Evolutionary conservation across 2,888 invertebrate species (phyloP).

Genomic region (Cosmopolites sordidus): DNA sequence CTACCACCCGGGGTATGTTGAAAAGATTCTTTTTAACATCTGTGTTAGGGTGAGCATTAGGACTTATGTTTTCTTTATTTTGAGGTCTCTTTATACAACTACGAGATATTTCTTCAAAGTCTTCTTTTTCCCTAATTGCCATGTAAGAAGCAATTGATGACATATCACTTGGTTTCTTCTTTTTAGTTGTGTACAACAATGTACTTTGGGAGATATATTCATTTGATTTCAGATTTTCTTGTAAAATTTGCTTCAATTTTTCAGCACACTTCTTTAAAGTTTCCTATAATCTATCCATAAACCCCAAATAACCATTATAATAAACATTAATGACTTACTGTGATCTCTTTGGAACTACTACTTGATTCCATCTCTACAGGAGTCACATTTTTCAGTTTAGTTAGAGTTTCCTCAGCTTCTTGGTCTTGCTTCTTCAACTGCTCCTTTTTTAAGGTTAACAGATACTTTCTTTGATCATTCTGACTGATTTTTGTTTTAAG

Average conservation of each 20-base stretch:
- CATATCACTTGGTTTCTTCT: conserved; percentile 11
- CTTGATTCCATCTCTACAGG: conserved; percentile 31
- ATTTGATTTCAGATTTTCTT: conserved; percentile 15
- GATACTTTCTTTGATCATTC: conserved; percentile 29
- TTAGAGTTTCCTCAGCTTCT: conserved; percentile 27
- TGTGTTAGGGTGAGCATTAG: neutral
- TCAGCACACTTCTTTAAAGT: conserved; percentile 30
- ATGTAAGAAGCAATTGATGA: conserved; percentile 25
- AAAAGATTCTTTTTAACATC: neutral
- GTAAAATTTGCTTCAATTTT: conserved; percentile 26
- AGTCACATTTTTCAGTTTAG: conserved; percentile 28
- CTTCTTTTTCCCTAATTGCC: conserved; percentile 23
- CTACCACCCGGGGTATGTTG: conserved; percentile 9
- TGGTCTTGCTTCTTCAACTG: conserved; percentile 23
- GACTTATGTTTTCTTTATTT: conserved; percentile 8
- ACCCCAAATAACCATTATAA: neutral
- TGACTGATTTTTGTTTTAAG: conserved; percentile 29
- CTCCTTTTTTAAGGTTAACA: conserved; percentile 28
- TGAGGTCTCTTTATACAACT: conserved; percentile 11
- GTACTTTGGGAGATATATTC: conserved; percentile 10
- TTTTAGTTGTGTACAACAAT: conserved; percentile 5
- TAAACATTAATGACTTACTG: conserved; percentile 26
- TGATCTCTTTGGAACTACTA: conserved; percentile 27
- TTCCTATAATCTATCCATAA: conserved; percentile 24
- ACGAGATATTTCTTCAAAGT: conserved; percentile 12